Percentiles rank a stretch among this genome's conserved stretches.
Conservation (phyloP, 2,888 invertebrate species). For the Platypus cylindrus region DNA sequence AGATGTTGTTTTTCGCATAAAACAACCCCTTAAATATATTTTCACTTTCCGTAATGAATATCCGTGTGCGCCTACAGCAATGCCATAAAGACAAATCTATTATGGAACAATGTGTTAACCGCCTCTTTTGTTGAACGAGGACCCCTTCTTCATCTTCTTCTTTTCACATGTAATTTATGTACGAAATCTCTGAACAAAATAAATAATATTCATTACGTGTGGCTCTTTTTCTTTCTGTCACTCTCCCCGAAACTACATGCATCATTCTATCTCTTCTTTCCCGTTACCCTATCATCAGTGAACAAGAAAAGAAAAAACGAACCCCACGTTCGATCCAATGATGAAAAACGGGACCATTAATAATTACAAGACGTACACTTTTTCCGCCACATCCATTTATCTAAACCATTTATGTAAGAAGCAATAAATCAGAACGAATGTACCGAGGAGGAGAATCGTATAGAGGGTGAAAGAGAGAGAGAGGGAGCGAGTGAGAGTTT, state of each 20-base stretch:
- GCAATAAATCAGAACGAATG: constrained; percentile 16
- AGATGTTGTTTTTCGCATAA: too few species aligned
- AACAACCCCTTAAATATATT: too few species aligned
- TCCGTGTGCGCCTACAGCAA: too few species aligned
- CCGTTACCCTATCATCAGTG: not conserved
- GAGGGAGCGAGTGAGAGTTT: too few species aligned
- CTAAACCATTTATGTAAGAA: constrained; percentile 17
- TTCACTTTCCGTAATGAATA: too few species aligned
- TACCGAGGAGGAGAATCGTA: constrained; percentile 5
- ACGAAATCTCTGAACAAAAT: constrained; percentile 6
- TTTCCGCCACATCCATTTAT: constrained; percentile 17
- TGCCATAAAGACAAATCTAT: too few species aligned
- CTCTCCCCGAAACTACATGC: too few species aligned
- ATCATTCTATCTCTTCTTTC: not conserved
- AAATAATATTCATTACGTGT: constrained; percentile 17
- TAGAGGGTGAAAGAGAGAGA: too few species aligned
- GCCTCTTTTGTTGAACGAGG: constrained; percentile 7
- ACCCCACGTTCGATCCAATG: constrained; percentile 4
- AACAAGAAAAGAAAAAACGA: too few species aligned
- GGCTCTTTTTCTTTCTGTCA: too few species aligned
- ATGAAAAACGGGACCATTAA: constrained; percentile 17
- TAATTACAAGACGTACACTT: constrained; percentile 18
- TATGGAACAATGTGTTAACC: too few species aligned
- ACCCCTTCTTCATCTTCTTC: constrained; percentile 7
- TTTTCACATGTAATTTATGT: constrained; percentile 7